Percentiles rank a stretch among this genome's conserved stretches.
phyloP scores from a whole-genome alignment of 2,113 vertebrate species.

The Neomonachus schauinslandi region DNA sequence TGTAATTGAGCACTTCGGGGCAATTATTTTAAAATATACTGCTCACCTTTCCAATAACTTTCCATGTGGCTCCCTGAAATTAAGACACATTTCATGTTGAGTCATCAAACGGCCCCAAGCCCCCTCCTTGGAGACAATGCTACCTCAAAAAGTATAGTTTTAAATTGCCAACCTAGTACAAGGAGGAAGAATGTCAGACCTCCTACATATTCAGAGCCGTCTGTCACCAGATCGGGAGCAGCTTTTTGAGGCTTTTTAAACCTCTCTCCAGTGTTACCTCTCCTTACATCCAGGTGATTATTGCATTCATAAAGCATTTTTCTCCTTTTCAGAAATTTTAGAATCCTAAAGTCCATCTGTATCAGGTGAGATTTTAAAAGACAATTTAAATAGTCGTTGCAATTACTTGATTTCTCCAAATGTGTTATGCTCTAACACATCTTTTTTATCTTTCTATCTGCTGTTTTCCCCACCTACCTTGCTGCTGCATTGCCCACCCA shows the following conservation, averaged over 20 bases:
- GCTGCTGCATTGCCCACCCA: rapidly evolving
- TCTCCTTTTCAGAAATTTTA: constrained; percentile 30
- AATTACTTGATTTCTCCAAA: constrained; percentile 18
- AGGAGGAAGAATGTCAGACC: constrained; percentile 38
- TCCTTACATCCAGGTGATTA: constrained; percentile 33
- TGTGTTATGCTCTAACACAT: background rate
- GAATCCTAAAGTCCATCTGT: background rate
- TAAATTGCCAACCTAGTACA: constrained; percentile 47
- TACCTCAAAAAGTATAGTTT: constrained; percentile 35
- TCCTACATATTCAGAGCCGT: constrained; percentile 63
- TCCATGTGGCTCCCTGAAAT: constrained; percentile 65
- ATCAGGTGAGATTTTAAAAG: constrained; percentile 21
- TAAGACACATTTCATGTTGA: constrained; percentile 73
- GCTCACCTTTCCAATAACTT: constrained; percentile 74
- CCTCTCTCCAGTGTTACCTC: background rate
- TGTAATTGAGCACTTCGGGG: constrained; percentile 69
- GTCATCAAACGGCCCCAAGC: constrained; percentile 45
- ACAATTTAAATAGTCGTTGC: background rate
- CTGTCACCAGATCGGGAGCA: constrained; percentile 25
- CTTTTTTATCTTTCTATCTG: background rate
- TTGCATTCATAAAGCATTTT: constrained; percentile 38
- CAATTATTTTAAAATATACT: constrained; percentile 78
- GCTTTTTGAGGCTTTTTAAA: constrained; percentile 14
- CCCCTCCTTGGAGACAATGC: constrained; percentile 42
- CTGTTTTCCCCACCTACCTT: background rate